Evolutionary conservation across 2,797 vertebrate species (phyloP), one percentile per base, ranked within the genome.

Genomic region (Morus bassanus): DNA sequence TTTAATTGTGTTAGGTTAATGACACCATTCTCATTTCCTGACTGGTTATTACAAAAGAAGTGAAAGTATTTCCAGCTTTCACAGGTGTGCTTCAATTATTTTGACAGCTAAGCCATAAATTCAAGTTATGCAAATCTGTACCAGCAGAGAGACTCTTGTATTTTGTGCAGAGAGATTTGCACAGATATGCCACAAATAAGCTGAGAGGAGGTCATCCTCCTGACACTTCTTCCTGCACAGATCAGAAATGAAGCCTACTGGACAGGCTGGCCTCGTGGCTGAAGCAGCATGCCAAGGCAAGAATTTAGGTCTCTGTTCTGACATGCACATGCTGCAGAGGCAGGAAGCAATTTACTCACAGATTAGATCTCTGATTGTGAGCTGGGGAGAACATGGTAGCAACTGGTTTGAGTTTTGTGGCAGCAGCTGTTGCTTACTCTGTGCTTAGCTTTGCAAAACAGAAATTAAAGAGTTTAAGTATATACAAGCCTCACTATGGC

Each of bases 271-370:
- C 41, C 39, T 73, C 4, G 2, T 31, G 77, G 27, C 39, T 69
- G 39, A 82, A 92, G 23, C 41, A 70, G 12, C 50, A 28, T 28
- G 22, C 41, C 45, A 31, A 77, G 60, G 35, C 25, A 65, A 65
- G 43, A 54, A 82, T 51, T 73, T 50, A 13, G 16, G 28, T 69
- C 21, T 70, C 39, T 79, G 8, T 64, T 86, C 53, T 77, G 60
- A 80, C 31, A 57, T 7, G 13, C 22, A 57, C 0, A 0, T 3
- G 2, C 51, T 67, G 23, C 60, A 74, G n/a, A 53, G 69, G 43
- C 46, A 88, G 33, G 57, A 84, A 68, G 69, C 27, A 61, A 35
- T 86, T 86, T 75, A 25, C 18, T 53, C 57, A 37, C 0, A 3
- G 18, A 30, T 90, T 57, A 91, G 50, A 28, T 69, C 60, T 70